Conservation (phyloP, 1,140 invertebrate species). For the Listronotus bonariensis region DNA sequence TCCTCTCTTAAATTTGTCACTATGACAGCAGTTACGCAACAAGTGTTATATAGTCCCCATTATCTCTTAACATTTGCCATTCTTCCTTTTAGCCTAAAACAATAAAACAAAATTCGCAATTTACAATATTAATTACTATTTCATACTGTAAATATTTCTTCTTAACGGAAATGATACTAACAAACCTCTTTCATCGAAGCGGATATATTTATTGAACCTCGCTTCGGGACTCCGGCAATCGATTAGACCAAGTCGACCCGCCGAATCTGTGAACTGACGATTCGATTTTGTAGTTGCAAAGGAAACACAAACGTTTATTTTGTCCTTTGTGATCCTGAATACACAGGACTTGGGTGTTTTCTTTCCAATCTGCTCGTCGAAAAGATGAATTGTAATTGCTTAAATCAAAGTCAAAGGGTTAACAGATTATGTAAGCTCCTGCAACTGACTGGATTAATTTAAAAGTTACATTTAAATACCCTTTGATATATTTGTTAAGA, state of each 20-base stretch:
- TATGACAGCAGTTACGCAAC: no score
- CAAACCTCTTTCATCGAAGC: neutral
- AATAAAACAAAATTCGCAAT: no score
- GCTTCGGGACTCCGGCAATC: slow-evolving; percentile 3
- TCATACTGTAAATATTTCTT: no score
- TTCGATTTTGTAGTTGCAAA: slow-evolving; percentile 8
- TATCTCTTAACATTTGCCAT: no score
- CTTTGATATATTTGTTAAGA: no score
- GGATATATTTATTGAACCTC: slow-evolving; percentile 1
- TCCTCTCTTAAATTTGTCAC: no score
- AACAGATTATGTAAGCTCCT: neutral
- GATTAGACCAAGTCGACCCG: slow-evolving; percentile 1
- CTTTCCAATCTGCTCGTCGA: slow-evolving; percentile 9
- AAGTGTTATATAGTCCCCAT: no score
- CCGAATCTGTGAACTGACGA: slow-evolving; percentile 2
- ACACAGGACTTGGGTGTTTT: slow-evolving; percentile 12
- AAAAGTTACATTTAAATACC: no score
- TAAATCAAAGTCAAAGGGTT: slow-evolving; percentile 14
- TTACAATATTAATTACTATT: no score
- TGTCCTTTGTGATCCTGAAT: slow-evolving; percentile 9
- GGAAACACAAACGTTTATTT: slow-evolving; percentile 14
- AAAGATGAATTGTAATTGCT: slow-evolving; percentile 9
- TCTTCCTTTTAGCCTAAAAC: no score
- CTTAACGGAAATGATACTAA: no score
- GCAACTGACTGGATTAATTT: no score